Evolutionary conservation across 2,888 invertebrate species (phyloP).

Genomic region (Troides oblongomaculatus): DNA sequence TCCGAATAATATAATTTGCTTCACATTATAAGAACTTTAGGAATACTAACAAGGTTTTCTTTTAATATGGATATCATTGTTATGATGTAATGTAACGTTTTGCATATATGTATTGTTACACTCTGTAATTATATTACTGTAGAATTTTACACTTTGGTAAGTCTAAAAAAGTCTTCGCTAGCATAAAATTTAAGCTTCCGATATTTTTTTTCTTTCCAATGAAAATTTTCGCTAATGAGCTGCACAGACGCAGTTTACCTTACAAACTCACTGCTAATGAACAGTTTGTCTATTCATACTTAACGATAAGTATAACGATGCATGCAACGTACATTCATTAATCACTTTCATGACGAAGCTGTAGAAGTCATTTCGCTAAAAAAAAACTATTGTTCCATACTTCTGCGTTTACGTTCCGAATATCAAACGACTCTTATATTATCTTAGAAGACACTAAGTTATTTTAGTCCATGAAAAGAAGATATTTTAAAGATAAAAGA

Average conservation of each 20-base stretch:
- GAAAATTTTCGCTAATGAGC: slow-evolving; percentile 37
- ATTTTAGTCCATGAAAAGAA: neutral
- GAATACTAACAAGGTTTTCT: neutral
- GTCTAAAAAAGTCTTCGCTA: neutral
- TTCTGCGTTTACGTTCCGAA: neutral
- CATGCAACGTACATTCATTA: neutral
- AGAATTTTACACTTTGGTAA: neutral
- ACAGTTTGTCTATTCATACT: neutral
- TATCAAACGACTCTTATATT: no score
- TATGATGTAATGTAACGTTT: neutral
- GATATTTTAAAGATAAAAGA: neutral
- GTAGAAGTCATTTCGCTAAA: neutral
- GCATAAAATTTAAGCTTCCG: slow-evolving; percentile 1
- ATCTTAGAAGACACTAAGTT: neutral
- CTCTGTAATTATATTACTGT: neutral
- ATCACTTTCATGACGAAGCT: neutral
- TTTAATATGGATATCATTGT: neutral
- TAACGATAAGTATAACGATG: neutral
- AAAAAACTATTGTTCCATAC: neutral
- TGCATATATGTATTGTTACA: neutral
- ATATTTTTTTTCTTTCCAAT: slow-evolving; percentile 23
- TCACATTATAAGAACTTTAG: neutral
- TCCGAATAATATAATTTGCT: slow-evolving; percentile 11
- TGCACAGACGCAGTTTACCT: slow-evolving; percentile 30
- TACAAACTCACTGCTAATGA: slow-evolving; percentile 25